A percentile compares a stretch with the other conserved stretches of the same genome.
Evolutionary conservation across 30 jellyfish, hydroid and myxozoan species (phyloP).

Genomic region (Sanderia malayensis): DNA sequence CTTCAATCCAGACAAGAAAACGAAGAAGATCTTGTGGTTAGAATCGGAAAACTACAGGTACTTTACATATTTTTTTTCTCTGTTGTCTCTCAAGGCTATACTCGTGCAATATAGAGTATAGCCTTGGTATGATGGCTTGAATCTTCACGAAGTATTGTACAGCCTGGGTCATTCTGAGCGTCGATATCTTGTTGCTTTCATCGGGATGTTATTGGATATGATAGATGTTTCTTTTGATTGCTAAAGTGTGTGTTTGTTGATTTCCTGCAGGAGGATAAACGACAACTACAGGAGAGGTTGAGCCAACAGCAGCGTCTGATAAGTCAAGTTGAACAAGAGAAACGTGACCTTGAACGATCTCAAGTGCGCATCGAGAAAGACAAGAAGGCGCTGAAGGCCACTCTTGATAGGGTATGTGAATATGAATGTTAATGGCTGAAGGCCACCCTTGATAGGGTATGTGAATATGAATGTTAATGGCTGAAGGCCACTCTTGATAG

Average conservation of each 20-base stretch:
- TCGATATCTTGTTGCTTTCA: too few species aligned
- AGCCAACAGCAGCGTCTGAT: conserved; percentile 93
- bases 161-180: too few species aligned
- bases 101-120: too few species aligned
- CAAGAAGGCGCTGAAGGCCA: conserved; percentile 74
- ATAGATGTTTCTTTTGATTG: too few species aligned
- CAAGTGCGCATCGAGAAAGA: conserved; percentile 88
- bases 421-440: too few species aligned
- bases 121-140: too few species aligned
- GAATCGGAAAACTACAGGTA: conserved; percentile 80
- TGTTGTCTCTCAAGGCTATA: not conserved
- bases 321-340: conserved; percentile 84
- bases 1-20: conserved; percentile 64
- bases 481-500: conserved; percentile 81
- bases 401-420: conserved; percentile 84
- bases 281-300: conserved; percentile 90
- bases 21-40: conserved; percentile 83
- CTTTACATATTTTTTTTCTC: too few species aligned
- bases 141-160: too few species aligned
- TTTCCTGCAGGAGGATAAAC: conserved; percentile 94
- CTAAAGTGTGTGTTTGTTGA: too few species aligned
- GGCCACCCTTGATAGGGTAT: too few species aligned
- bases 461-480: too few species aligned
- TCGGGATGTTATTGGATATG: too few species aligned
- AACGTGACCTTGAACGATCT: conserved; percentile 91